A percentile compares a stretch with the other conserved stretches of the same genome.
Conservation (phyloP, 2,888 invertebrate species). For the Serripes groenlandicus region DNA sequence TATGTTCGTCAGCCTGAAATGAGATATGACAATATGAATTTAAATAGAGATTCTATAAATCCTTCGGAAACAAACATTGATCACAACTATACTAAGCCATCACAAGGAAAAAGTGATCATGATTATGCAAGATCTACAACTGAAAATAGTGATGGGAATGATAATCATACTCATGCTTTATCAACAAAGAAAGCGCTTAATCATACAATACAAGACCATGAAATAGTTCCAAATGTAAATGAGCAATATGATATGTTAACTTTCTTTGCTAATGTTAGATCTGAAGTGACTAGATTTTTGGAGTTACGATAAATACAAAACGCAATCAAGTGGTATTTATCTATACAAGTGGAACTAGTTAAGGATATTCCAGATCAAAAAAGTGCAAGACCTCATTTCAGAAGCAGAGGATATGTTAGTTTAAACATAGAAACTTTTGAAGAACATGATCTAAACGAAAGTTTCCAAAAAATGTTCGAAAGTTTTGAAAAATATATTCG, state of each 20-base stretch:
- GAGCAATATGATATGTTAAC: slow-evolving; percentile 48
- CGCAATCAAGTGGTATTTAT: slow-evolving; percentile 58
- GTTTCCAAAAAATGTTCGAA: slow-evolving; percentile 62
- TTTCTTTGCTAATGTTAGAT: slow-evolving; percentile 40
- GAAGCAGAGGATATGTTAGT: slow-evolving; percentile 20
- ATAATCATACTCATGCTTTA: no score
- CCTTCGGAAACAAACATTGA: no score
- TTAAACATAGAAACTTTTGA: slow-evolving; percentile 32
- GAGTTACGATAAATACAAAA: slow-evolving; percentile 19
- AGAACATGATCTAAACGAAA: slow-evolving; percentile 40
- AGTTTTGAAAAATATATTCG: slow-evolving; percentile 58
- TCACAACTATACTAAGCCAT: background rate
- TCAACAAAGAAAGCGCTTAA: no score
- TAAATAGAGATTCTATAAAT: no score
- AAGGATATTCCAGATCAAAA: slow-evolving; percentile 31
- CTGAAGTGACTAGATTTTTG: slow-evolving; percentile 28
- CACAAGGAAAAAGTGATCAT: background rate
- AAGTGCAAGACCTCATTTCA: slow-evolving; percentile 30
- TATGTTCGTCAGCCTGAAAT: no score
- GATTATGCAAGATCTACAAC: background rate
- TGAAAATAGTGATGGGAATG: background rate
- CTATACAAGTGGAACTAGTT: slow-evolving; percentile 47
- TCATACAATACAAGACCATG: no score
- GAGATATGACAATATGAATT: no score
- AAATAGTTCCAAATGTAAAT: no score